A percentile compares a stretch with the other conserved stretches of the same genome.
These are phyloP conservation scores for Dermatophagoides farinae DNA, from an alignment of 1,140 invertebrate genomes.

Conservation along the genomic window DNA sequence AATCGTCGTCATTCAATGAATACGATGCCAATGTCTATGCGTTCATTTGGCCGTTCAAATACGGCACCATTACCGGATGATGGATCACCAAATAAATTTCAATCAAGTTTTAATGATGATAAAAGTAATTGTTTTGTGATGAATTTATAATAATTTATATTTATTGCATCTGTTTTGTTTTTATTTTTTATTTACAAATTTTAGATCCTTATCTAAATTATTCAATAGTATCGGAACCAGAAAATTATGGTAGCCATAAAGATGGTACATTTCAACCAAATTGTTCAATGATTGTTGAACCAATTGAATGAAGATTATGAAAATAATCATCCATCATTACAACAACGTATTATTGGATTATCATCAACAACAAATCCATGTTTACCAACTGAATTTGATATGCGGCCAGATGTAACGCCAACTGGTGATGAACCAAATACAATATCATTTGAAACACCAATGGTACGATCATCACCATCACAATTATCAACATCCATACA, in stretches of 20 bases:
- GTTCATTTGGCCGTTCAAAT: constrained; percentile 13
- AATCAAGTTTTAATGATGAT: constrained; percentile 1
- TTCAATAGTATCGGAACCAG: constrained; percentile 11
- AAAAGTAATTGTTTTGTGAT: background rate
- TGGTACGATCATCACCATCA: constrained; percentile 12
- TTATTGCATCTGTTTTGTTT: background rate
- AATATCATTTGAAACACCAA: constrained; percentile 12
- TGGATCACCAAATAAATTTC: constrained; percentile 1
- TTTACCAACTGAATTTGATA: constrained; percentile 13
- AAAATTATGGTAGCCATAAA: too few relatives aligned
- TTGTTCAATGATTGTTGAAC: background rate
- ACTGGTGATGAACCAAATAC: constrained; percentile 11
- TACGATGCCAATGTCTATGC: constrained; percentile 4
- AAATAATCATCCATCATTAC: background rate
- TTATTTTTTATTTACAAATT: background rate
- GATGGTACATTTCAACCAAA: background rate
- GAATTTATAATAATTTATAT: background rate
- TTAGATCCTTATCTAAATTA: constrained; percentile 13
- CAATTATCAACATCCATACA: background rate
- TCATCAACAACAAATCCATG: background rate
- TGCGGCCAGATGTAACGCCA: constrained; percentile 15
- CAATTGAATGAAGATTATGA: background rate
- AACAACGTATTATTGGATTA: too few relatives aligned
- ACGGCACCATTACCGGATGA: constrained; percentile 5
- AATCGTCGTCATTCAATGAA: constrained; percentile 12